Base-by-base conservation (phyloP, 2,888 invertebrate genomes). In the Synergus gifuensis region DNA sequence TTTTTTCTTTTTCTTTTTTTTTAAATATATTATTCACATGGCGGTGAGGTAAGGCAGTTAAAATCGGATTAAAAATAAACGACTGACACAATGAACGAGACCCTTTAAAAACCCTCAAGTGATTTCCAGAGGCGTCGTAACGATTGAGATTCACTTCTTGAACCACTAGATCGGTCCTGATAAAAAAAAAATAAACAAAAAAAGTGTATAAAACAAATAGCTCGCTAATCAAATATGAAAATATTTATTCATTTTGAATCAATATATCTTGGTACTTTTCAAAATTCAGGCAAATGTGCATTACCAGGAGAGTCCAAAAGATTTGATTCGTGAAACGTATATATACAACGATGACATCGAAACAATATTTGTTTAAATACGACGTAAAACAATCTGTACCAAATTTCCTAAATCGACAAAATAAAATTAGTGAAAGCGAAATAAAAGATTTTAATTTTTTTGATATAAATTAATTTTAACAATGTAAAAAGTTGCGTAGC, bases 201-300 rank as follows among this genome's bases (percentile, higher is more conserved):
- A 49, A 76, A 49, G 54, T 76, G n/a, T 78, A 62, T 73, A 73
- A 78, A 76, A 76, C 63, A 79, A 79, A 76, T 79, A 78, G 36
- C 49, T 79, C 69, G 66, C 79, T 78, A 76, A 73, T 73, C 76
- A 76, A 79, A 79, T 79, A 79, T 79, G 79, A 79, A 79, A 79
- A 79, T 79, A 79, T 79, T 64, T 73, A 62, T 76, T 79, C 58
- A 76, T 22, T 66, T 79, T 79, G 64, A 66, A 79, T 64, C 64
- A 76, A 79, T 79, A 66, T 64, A 64, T 76, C 22, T 66, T 69
- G 54, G 76, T 76, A 66, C 54, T 76, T 46, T 76, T 64, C 58
- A 46, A 78, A 44, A 49, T 66, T 76, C 40, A 66, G 76, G 58
- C 76, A 63, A 76, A 78, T 76, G 78, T 78, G 76, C 78, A 76